Evolutionary conservation across 2,888 invertebrate species (phyloP).

Genomic region (Cotesia congregata): DNA sequence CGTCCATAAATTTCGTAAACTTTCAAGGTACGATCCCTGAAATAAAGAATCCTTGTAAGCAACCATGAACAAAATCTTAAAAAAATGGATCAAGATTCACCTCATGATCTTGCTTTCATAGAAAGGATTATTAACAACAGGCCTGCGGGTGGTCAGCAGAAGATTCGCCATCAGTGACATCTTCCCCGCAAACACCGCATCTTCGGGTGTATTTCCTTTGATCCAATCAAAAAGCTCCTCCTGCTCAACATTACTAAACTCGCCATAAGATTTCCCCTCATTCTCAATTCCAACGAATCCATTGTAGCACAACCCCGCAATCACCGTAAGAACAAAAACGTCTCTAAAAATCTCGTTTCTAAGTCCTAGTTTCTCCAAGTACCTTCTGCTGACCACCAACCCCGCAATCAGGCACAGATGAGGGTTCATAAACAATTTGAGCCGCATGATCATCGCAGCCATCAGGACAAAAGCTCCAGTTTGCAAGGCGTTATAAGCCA

Average conservation of each 20-base stretch:
- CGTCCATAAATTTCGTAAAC: constrained; percentile 87
- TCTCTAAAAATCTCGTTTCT: constrained; percentile 68
- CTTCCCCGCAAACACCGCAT: constrained; percentile 87
- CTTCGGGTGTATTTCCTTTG: constrained; percentile 74
- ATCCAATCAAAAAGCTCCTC: constrained; percentile 88
- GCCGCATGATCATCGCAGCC: constrained; percentile 83
- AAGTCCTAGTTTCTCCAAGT: constrained; percentile 70
- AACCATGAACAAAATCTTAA: neutral
- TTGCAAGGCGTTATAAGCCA: constrained; percentile 81
- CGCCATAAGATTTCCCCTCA: constrained; percentile 73
- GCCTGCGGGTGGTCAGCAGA: constrained; percentile 81
- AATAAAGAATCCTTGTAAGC: constrained; percentile 40
- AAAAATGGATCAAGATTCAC: constrained; percentile 69
- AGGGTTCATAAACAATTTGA: constrained; percentile 84
- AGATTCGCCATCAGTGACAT: constrained; percentile 89
- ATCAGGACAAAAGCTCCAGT: constrained; percentile 79
- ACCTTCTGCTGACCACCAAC: constrained; percentile 76
- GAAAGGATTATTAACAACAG: constrained; percentile 89
- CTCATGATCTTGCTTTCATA: constrained; percentile 86
- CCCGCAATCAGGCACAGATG: constrained; percentile 83
- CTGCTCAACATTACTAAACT: constrained; percentile 80
- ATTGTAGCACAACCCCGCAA: constrained; percentile 73
- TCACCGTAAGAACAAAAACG: constrained; percentile 69
- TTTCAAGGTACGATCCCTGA: constrained; percentile 82
- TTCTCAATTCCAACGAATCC: constrained; percentile 72